phyloP scores from a whole-genome alignment of 2,797 vertebrate species.

The Anas georgica region DNA sequence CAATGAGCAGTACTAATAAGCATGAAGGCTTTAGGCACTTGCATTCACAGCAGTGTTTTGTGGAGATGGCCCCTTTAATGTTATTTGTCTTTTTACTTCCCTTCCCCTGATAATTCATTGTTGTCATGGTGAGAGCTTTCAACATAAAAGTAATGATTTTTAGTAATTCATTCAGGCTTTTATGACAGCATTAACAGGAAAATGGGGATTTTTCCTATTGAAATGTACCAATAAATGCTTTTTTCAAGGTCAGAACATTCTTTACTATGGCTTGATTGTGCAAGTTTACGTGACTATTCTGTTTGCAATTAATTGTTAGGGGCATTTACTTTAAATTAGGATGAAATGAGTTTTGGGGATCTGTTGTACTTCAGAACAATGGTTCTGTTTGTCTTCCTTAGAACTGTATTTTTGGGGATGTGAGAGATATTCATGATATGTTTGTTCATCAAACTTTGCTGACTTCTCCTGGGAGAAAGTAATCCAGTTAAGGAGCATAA shows the following conservation, averaged over 20 bases:
- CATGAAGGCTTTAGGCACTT: not conserved
- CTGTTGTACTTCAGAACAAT: not conserved
- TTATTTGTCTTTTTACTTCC: conserved; percentile 14
- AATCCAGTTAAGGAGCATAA: not conserved
- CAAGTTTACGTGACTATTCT: not conserved
- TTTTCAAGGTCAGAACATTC: not conserved
- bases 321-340: not conserved
- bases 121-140: conserved; percentile 37
- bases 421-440: not conserved
- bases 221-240: not conserved
- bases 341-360: not conserved
- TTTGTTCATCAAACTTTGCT: not conserved
- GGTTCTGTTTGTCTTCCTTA: not conserved
- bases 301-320: not conserved
- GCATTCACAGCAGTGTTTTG: conserved; percentile 2
- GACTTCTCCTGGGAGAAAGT: not conserved
- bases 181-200: conserved; percentile 25
- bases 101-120: not conserved
- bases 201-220: not conserved
- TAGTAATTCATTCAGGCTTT: conserved; percentile 18
- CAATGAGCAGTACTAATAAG: not conserved
- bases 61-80: conserved; percentile 9
- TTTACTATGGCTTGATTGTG: not conserved
- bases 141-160: conserved; percentile 27
- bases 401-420: not conserved